Evolutionary conservation across 2,888 invertebrate species (phyloP).

Genomic region (Synergus gifuensis): DNA sequence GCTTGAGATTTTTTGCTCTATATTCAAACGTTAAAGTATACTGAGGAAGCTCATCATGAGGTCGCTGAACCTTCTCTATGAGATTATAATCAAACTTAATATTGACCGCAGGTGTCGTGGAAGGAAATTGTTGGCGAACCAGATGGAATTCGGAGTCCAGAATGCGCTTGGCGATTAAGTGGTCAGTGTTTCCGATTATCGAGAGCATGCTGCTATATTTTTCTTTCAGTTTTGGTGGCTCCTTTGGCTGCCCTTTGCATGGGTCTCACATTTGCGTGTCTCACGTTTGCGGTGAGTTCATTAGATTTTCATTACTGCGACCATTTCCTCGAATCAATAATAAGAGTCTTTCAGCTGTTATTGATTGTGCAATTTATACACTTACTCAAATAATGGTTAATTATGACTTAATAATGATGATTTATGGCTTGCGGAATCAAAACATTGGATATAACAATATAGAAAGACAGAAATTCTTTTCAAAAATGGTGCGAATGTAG

Average conservation of each 20-base stretch:
- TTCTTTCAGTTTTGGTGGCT: slow-evolving; percentile 83
- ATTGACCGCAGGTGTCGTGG: slow-evolving; percentile 82
- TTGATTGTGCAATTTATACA: not conserved
- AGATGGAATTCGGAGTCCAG: slow-evolving; percentile 84
- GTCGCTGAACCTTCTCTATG: not conserved
- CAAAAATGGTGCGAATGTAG: no score
- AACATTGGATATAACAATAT: no score
- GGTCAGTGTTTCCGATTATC: slow-evolving; percentile 83
- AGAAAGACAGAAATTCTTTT: no score
- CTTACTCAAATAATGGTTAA: no score
- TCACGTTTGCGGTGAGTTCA: slow-evolving; percentile 83
- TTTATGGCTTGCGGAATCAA: not conserved
- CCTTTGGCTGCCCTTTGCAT: slow-evolving; percentile 84
- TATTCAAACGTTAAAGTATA: not conserved
- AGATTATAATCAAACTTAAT: not conserved
- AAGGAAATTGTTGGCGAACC: slow-evolving; percentile 87
- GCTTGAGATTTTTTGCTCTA: not conserved
- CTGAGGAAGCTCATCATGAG: not conserved
- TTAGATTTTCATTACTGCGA: slow-evolving; percentile 27
- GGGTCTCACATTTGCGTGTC: slow-evolving; percentile 84
- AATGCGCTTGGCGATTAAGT: slow-evolving; percentile 85
- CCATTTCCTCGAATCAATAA: not conserved
- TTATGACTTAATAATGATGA: not conserved
- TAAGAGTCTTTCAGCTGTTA: not conserved
- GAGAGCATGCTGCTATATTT: slow-evolving; percentile 85